Conservation (phyloP, 2,888 invertebrate species). For the Hanleya hanleyi region DNA sequence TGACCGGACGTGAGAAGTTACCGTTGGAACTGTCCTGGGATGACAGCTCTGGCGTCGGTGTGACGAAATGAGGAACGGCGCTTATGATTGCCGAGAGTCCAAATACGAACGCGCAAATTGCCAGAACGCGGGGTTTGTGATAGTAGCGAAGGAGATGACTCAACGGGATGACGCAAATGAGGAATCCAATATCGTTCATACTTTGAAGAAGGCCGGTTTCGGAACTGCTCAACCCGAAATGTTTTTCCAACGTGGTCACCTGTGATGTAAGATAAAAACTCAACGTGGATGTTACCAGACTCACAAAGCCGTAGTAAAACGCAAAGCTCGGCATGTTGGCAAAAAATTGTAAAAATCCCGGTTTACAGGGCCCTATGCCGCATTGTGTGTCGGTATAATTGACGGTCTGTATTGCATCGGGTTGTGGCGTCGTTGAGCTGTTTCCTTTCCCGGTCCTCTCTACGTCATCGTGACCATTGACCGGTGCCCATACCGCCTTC, state of each 20-base stretch:
- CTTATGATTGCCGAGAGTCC: slow-evolving; percentile 29
- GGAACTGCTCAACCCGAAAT: slow-evolving; percentile 61
- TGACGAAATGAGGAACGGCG: slow-evolving; percentile 37
- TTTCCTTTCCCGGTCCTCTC: too few species aligned
- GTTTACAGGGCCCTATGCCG: slow-evolving; percentile 45
- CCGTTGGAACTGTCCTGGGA: not conserved
- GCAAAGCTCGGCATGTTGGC: slow-evolving; percentile 45
- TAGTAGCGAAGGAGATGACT: slow-evolving; percentile 36
- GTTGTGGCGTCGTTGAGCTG: too few species aligned
- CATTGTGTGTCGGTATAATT: slow-evolving; percentile 35
- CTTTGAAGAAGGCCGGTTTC: slow-evolving; percentile 59
- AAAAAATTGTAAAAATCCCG: slow-evolving; percentile 35
- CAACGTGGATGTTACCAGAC: slow-evolving; percentile 44
- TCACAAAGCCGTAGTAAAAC: slow-evolving; percentile 37
- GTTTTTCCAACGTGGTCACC: slow-evolving; percentile 60
- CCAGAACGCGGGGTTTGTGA: slow-evolving; percentile 37
- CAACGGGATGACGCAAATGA: slow-evolving; percentile 34
- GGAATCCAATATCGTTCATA: slow-evolving; percentile 64
- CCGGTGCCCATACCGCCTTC: too few species aligned
- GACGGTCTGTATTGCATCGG: too few species aligned
- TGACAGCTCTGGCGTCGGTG: not conserved
- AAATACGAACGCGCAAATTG: slow-evolving; percentile 18
- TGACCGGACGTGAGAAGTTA: too few species aligned
- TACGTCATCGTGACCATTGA: too few species aligned
- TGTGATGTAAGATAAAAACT: slow-evolving; percentile 50